Conservation (phyloP, 2,888 invertebrate species). For the Lasioglossum oenotherae region DNA sequence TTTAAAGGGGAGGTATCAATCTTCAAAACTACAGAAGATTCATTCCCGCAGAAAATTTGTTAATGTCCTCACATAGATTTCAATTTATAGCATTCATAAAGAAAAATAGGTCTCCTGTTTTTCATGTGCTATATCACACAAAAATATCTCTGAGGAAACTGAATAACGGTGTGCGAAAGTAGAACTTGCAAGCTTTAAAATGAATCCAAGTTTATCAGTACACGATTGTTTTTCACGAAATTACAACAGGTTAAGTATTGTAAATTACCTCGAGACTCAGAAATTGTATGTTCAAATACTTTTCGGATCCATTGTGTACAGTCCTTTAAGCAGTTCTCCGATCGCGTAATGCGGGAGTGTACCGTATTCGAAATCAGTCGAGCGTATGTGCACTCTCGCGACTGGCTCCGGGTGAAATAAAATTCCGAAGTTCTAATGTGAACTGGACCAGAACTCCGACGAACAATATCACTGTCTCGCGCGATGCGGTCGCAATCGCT, state of each 20-base stretch:
- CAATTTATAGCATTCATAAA: no score
- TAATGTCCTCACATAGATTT: no score
- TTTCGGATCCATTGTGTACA: background rate
- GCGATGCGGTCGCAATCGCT: background rate
- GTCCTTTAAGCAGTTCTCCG: background rate
- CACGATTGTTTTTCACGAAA: no score
- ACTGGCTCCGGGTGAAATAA: background rate
- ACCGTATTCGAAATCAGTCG: background rate
- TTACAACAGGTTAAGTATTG: background rate
- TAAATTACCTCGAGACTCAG: background rate
- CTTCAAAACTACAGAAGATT: no score
- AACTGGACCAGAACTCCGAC: background rate
- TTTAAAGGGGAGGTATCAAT: no score
- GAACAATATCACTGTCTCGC: background rate
- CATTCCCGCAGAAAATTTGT: no score
- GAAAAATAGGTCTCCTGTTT: no score
- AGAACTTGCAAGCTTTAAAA: no score
- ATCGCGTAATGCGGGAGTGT: background rate
- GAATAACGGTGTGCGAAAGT: no score
- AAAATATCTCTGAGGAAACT: no score
- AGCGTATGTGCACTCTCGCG: background rate
- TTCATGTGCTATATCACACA: no score
- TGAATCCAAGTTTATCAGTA: no score
- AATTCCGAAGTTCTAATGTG: conserved; percentile 2
- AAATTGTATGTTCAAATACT: background rate